phyloP scores from a whole-genome alignment of 2,888 invertebrate genomes.

The Orthosia gothica region DNA sequence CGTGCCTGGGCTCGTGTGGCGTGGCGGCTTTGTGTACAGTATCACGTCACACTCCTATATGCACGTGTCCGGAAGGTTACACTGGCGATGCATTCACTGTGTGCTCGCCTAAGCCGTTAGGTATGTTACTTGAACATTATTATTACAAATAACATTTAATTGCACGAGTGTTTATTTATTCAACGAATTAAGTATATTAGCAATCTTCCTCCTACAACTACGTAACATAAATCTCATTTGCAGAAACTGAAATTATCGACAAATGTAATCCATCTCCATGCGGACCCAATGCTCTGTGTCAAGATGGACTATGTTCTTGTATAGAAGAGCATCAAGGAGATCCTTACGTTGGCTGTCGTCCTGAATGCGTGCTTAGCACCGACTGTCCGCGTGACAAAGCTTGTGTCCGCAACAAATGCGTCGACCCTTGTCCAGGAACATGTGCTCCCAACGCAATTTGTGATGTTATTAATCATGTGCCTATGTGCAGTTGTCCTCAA shows the following conservation, averaged over 20 bases:
- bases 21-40: constrained; percentile 92
- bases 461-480: constrained; percentile 94
- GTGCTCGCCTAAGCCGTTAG: constrained; percentile 87
- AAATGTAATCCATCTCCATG: constrained; percentile 93
- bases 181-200: background rate
- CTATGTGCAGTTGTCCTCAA: constrained; percentile 94
- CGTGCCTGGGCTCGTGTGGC: constrained; percentile 94
- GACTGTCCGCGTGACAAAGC: constrained; percentile 93
- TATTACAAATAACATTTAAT: background rate
- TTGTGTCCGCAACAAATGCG: constrained; percentile 93
- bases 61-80: constrained; percentile 93
- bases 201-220: too few relatives aligned
- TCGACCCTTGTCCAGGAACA: constrained; percentile 93
- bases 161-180: background rate
- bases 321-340: constrained; percentile 93
- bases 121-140: constrained; percentile 68
- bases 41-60: constrained; percentile 94
- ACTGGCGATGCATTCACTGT: constrained; percentile 93
- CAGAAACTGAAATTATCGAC: constrained; percentile 79
- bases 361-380: constrained; percentile 93
- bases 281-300: constrained; percentile 92
- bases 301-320: constrained; percentile 92
- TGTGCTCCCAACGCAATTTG: constrained; percentile 94
- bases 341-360: constrained; percentile 93
- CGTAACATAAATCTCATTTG: constrained; percentile 10